Base-by-base conservation (phyloP, 2,113 vertebrate genomes). In the Xenopus laevis region DNA sequence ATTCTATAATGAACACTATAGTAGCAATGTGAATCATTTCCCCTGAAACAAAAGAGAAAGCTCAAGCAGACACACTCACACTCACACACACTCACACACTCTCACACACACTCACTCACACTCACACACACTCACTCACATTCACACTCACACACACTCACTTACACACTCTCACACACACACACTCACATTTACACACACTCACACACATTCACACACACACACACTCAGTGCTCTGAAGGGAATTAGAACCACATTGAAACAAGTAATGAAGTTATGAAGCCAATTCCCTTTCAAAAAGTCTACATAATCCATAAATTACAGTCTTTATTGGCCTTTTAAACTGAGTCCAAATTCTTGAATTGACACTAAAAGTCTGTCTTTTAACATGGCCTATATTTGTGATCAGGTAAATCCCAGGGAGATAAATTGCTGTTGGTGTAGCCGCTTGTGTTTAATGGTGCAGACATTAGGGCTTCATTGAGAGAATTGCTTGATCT, bases 291-390 rank as follows among this genome's bases (percentile, higher is more conserved):
- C 50, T 55, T 70, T 70, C 59, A 77, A 77, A 69, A 77, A 20
- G 47, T 69, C 55, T 55, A 70, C 60, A 46, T 70, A 68, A 64
- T 64, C 67, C 70, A 77, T 77, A 70, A 77, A 77, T 77, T 77
- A 77, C n/a, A 27, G 23, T 64, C 74, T 63, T 70, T 77, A 70
- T 64, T 50, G 47, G n/a, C 45, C 50, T 70, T 70, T 77, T 33
- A 70, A 64, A 64, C 62, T 46, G 7, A n/a, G 59, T 70, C 65
- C 59, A 77, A 77, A 77, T 77, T 64, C 67, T 77, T 70, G 60
- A 70, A 64, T 77, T 69, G 70, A 69, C 60, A 77, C 67, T 77
- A 77, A 77, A 77, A 77, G 74, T 67, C 9, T 63, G 74, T 64
- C 66, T 77, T 77, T 77, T 77, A 77, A 77, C 66, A 60, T 68